These are phyloP conservation scores for Stenichneumon culpator DNA, from an alignment of 2,888 invertebrate genomes.

Conservation along the genomic window DNA sequence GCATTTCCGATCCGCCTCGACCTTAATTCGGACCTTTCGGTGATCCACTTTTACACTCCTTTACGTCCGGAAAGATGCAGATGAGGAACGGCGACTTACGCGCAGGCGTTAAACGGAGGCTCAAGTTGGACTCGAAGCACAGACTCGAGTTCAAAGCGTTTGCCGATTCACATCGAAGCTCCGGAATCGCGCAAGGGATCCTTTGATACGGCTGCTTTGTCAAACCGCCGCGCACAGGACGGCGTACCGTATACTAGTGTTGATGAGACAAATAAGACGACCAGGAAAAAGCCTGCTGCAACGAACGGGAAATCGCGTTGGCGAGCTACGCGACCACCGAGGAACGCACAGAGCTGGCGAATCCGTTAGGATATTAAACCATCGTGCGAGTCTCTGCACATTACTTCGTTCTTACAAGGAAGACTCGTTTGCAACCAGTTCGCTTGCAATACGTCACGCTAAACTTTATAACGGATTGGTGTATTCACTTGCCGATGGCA, in stretches of 20 bases:
- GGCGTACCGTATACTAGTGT: background rate
- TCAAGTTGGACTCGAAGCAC: too few relatives aligned
- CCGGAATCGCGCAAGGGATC: slow-evolving; percentile 37
- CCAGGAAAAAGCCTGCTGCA: slow-evolving; percentile 50
- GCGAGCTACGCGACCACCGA: slow-evolving; percentile 39
- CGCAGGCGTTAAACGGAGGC: background rate
- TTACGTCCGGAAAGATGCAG: too few relatives aligned
- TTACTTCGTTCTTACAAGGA: slow-evolving; percentile 36
- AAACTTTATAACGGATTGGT: slow-evolving; percentile 17
- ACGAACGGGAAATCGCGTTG: slow-evolving; percentile 60
- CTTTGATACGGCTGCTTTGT: slow-evolving; percentile 49
- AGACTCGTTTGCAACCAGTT: slow-evolving; percentile 35
- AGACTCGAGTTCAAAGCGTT: background rate
- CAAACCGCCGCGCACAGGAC: slow-evolving; percentile 6
- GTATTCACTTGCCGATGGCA: slow-evolving; percentile 11
- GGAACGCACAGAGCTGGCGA: slow-evolving; percentile 14
- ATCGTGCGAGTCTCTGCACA: background rate
- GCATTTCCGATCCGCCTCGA: too few relatives aligned
- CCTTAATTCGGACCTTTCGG: background rate
- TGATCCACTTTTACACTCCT: too few relatives aligned
- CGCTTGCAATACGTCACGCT: slow-evolving; percentile 20
- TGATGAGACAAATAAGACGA: slow-evolving; percentile 49
- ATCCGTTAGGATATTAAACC: slow-evolving; percentile 53
- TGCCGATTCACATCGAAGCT: slow-evolving; percentile 12
- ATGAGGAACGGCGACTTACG: too few relatives aligned